Conservation (phyloP, 2,113 vertebrate genomes). For the Anhinga anhinga region DNA sequence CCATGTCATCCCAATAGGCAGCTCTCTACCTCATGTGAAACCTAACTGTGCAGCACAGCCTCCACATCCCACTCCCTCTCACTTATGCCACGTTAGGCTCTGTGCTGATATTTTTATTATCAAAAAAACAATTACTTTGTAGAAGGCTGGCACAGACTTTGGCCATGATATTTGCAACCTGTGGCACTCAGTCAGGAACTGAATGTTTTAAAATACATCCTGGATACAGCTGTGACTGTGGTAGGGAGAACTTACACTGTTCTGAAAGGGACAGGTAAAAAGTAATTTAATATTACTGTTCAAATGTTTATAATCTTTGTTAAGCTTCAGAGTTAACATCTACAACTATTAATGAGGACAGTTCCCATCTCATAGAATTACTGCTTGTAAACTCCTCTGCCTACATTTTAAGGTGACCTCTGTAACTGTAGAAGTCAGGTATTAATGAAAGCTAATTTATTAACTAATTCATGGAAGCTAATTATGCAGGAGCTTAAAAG, state of each 20-base stretch:
- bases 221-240: neutral
- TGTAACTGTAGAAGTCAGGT: slow-evolving; percentile 23
- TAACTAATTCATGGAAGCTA: slow-evolving; percentile 12
- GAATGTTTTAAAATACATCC: neutral
- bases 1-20: neutral
- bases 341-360: neutral
- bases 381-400: neutral
- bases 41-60: neutral
- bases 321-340: slow-evolving; percentile 20
- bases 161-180: neutral
- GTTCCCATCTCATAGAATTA: neutral
- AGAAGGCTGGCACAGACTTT: neutral
- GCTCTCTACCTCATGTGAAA: neutral
- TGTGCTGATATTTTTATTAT: neutral
- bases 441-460: slow-evolving; percentile 32
- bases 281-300: neutral
- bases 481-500: slow-evolving; percentile 26
- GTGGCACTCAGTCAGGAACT: neutral
- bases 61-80: neutral
- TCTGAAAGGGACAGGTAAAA: neutral
- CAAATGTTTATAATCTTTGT: slow-evolving; percentile 1
- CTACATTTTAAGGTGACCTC: slow-evolving; percentile 9
- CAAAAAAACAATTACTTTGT: neutral
- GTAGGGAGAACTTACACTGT: neutral
- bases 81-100: neutral